Evolutionary conservation across 35 echinoderm and acorn worm genomes (phyloP).

Genomic region (Antedon bifida): DNA sequence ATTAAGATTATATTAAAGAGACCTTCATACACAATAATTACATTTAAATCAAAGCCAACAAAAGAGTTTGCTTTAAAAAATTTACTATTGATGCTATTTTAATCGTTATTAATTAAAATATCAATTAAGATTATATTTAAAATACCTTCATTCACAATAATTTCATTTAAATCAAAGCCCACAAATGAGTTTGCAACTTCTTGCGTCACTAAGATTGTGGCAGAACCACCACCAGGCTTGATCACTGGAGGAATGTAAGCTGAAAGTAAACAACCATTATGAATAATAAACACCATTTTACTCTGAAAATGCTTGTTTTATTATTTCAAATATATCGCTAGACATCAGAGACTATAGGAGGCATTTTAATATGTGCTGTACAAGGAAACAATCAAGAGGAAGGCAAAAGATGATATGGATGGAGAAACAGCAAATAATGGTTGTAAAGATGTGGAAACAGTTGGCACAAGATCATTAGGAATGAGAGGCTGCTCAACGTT

Average conservation of each 20-base stretch:
- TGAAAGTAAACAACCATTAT: slow-evolving; percentile 3
- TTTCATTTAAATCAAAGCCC: slow-evolving; percentile 50
- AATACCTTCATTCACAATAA: slow-evolving; percentile 54
- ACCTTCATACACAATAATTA: slow-evolving; percentile 57
- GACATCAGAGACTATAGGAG: background rate
- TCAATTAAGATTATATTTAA: too few relatives aligned
- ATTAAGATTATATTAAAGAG: too few relatives aligned
- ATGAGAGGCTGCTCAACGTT: too few relatives aligned
- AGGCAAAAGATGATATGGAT: too few relatives aligned
- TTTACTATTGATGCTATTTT: too few relatives aligned
- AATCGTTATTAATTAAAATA: too few relatives aligned
- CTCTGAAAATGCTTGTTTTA: slow-evolving; percentile 5
- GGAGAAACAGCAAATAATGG: too few relatives aligned
- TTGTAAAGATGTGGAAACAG: too few relatives aligned
- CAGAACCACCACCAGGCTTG: slow-evolving; percentile 21
- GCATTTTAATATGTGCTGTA: too few relatives aligned
- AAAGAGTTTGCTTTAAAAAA: too few relatives aligned
- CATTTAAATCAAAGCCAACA: slow-evolving; percentile 66
- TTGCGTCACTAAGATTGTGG: slow-evolving; percentile 59
- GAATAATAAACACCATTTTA: background rate
- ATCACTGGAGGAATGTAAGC: slow-evolving; percentile 50
- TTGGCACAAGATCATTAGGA: too few relatives aligned
- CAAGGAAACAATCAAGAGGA: too few relatives aligned
- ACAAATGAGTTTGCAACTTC: slow-evolving; percentile 89
- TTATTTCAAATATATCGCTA: background rate